phyloP scores from a whole-genome alignment of 2,113 vertebrate genomes.

The Brachypteracias leptosomus region DNA sequence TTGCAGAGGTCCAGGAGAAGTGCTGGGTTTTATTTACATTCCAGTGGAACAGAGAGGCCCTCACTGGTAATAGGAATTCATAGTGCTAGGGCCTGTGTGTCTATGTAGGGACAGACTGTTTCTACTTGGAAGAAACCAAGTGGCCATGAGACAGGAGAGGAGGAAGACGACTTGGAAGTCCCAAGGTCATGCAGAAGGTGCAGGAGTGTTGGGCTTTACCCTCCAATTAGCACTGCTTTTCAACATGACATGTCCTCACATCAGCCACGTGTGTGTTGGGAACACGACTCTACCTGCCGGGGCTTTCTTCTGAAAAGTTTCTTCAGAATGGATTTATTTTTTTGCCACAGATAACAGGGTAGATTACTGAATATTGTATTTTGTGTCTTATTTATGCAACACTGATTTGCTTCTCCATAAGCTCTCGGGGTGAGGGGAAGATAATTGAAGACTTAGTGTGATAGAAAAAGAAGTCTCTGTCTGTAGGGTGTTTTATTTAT shows the following conservation, averaged over 20 bases:
- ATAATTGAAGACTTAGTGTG: neutral
- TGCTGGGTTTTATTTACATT: neutral
- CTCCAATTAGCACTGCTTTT: neutral
- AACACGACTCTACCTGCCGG: neutral
- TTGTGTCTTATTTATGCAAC: neutral
- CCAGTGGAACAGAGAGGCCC: neutral
- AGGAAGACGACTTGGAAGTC: neutral
- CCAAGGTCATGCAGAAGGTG: neutral
- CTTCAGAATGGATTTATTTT: neutral
- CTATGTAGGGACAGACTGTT: neutral
- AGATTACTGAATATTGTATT: neutral
- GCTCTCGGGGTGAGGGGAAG: neutral
- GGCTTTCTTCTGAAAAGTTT: neutral
- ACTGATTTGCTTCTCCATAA: neutral
- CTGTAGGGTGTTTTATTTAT: neutral
- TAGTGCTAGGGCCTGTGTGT: neutral
- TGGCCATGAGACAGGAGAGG: neutral
- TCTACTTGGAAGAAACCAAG: neutral
- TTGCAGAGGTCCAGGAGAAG: neutral
- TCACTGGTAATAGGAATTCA: neutral
- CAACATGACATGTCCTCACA: neutral
- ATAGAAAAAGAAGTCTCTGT: neutral
- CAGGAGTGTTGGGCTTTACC: neutral
- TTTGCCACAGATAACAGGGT: neutral
- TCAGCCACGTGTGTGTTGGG: fast-evolving